A percentile compares a stretch with the other conserved stretches of the same genome.
Evolutionary conservation across 2,113 vertebrate genomes (phyloP).

Genomic region (Dryoscopus gambensis): DNA sequence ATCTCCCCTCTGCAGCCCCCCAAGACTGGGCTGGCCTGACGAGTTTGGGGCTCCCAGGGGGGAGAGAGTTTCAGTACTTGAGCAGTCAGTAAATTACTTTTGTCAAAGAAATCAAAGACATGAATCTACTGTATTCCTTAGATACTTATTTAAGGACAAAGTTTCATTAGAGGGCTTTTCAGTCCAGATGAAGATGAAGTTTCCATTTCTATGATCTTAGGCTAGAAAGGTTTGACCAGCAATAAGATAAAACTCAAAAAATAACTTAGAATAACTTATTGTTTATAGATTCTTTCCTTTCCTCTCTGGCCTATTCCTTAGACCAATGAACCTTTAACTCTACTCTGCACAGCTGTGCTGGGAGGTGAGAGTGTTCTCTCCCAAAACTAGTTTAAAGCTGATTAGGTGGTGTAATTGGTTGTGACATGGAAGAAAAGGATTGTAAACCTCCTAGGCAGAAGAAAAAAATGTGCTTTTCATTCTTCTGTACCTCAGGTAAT

Average conservation of each 20-base stretch:
- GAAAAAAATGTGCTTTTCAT: background rate
- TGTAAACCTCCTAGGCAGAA: background rate
- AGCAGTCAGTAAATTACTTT: background rate
- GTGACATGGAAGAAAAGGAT: background rate
- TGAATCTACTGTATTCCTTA: background rate
- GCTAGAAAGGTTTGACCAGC: background rate
- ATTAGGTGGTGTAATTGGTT: background rate
- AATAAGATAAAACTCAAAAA: background rate
- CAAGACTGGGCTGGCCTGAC: no score
- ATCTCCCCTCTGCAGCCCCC: no score
- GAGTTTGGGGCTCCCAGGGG: no score
- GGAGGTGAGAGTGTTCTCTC: background rate
- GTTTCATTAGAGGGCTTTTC: background rate
- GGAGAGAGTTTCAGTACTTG: no score
- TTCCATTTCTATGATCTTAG: background rate
- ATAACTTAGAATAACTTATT: background rate
- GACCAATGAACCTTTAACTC: background rate
- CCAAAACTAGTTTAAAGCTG: background rate
- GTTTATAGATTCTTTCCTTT: background rate
- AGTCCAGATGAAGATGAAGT: background rate
- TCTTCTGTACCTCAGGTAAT: background rate
- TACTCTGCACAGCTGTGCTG: background rate
- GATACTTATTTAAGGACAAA: background rate
- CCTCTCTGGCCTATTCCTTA: background rate
- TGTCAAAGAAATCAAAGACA: background rate